These are phyloP conservation scores for Semnopithecus entellus DNA, from an alignment of 2,113 vertebrate species.

Conservation along the genomic window DNA sequence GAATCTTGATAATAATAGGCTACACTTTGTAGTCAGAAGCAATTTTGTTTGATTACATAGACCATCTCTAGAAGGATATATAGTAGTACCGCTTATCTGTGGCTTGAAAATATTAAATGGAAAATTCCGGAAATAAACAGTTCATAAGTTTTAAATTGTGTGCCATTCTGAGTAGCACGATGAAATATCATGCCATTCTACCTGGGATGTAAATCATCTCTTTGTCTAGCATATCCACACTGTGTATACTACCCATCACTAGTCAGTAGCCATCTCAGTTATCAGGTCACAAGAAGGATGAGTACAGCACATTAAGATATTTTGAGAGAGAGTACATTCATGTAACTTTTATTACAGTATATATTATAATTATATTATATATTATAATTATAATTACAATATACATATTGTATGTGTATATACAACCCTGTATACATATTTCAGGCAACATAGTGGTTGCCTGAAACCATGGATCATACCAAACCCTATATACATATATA, in stretches of 20 bases:
- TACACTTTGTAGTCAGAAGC: constrained; percentile 5
- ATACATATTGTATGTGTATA: too few species aligned
- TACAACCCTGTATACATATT: too few species aligned
- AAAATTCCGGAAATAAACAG: background rate
- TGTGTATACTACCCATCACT: background rate
- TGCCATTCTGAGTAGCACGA: background rate
- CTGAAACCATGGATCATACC: too few species aligned
- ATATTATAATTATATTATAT: background rate
- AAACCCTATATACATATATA: too few species aligned
- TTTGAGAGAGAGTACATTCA: background rate
- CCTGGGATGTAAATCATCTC: background rate
- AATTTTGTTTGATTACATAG: background rate
- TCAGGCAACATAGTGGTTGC: too few species aligned
- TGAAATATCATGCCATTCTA: background rate
- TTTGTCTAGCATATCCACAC: background rate
- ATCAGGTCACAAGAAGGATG: background rate
- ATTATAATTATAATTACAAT: too few species aligned
- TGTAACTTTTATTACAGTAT: background rate
- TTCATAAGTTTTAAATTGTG: background rate
- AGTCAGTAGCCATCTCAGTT: background rate
- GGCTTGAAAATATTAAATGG: background rate
- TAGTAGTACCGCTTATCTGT: background rate
- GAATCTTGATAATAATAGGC: background rate
- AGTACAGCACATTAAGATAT: background rate
- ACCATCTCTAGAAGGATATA: constrained; percentile 8